Percentiles rank a stretch among this genome's conserved stretches.
These are phyloP conservation scores for Ornithorhynchus anatinus DNA, from an alignment of 2,113 vertebrate species.

Conservation along the genomic window DNA sequence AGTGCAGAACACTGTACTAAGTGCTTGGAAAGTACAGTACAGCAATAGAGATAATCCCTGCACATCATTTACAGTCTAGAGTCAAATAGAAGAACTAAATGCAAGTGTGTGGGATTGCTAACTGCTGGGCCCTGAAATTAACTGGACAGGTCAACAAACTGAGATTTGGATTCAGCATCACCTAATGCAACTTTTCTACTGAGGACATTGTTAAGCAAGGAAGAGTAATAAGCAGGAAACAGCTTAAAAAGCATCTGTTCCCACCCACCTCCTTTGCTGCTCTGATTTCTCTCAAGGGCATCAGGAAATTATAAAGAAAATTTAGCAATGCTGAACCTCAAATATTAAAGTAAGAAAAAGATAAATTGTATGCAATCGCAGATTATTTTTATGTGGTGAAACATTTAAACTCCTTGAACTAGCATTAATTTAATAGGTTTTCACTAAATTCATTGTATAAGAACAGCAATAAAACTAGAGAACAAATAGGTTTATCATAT, in stretches of 20 bases:
- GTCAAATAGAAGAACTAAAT: too few relatives aligned
- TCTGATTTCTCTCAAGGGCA: background rate
- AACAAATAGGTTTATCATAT: too few relatives aligned
- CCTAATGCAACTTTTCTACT: constrained; percentile 7
- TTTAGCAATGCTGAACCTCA: background rate
- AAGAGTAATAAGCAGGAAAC: constrained; percentile 40
- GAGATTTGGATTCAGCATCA: background rate
- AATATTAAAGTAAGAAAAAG: background rate
- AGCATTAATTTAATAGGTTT: too few relatives aligned
- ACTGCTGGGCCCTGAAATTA: background rate
- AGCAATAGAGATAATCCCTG: too few relatives aligned
- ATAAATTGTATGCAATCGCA: too few relatives aligned
- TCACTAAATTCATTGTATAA: too few relatives aligned
- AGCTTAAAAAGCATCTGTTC: constrained; percentile 20
- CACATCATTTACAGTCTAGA: too few relatives aligned
- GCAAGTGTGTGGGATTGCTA: background rate
- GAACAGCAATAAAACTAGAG: too few relatives aligned
- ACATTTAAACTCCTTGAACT: too few relatives aligned
- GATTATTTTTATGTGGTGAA: too few relatives aligned
- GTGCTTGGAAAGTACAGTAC: too few relatives aligned
- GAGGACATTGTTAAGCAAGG: background rate
- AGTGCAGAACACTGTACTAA: too few relatives aligned
- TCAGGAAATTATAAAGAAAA: constrained; percentile 38
- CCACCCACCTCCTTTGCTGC: constrained; percentile 24
- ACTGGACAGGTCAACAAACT: background rate